Percentiles rank a stretch among this genome's conserved stretches.
Evolutionary conservation across 2,888 invertebrate genomes (phyloP).

Genomic region (Synanthedon formicaeformis): DNA sequence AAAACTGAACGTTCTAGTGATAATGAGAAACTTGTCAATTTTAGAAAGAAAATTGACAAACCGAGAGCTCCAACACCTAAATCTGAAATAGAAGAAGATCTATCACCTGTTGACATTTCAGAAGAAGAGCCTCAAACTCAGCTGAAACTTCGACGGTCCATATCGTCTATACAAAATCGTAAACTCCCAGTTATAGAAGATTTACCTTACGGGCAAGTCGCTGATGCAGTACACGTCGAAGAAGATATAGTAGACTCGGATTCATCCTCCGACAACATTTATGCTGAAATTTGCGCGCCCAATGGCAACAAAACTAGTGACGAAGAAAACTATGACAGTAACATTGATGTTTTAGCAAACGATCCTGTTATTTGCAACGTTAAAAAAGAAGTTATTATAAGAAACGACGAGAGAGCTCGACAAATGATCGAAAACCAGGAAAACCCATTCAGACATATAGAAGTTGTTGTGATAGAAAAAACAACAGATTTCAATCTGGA

Average conservation of each 20-base stretch:
- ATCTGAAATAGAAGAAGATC: conserved; percentile 52
- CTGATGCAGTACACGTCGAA: conserved; percentile 70
- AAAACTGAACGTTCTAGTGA: conserved; percentile 54
- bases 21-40: conserved; percentile 48
- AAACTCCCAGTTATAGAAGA: conserved; percentile 73
- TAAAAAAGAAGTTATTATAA: conserved; percentile 58
- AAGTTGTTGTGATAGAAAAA: conserved; percentile 66
- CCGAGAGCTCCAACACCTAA: conserved; percentile 62
- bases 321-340: conserved; percentile 54
- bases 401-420: conserved; percentile 58
- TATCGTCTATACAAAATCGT: conserved; percentile 66
- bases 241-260: conserved; percentile 57
- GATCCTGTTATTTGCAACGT: conserved; percentile 64
- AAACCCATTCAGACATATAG: conserved; percentile 62
- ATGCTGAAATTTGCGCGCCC: conserved; percentile 75
- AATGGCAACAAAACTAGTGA: conserved; percentile 43
- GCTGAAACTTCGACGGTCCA: conserved; percentile 64
- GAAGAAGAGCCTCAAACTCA: conserved; percentile 52
- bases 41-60: conserved; percentile 62
- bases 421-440: conserved; percentile 60
- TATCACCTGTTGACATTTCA: conserved; percentile 46
- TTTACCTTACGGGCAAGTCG: conserved; percentile 77
- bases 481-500: conserved; percentile 62
- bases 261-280: conserved; percentile 73
- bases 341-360: conserved; percentile 53